Base-by-base conservation (phyloP, 2,113 vertebrate genomes). In the Sander lucioperca region DNA sequence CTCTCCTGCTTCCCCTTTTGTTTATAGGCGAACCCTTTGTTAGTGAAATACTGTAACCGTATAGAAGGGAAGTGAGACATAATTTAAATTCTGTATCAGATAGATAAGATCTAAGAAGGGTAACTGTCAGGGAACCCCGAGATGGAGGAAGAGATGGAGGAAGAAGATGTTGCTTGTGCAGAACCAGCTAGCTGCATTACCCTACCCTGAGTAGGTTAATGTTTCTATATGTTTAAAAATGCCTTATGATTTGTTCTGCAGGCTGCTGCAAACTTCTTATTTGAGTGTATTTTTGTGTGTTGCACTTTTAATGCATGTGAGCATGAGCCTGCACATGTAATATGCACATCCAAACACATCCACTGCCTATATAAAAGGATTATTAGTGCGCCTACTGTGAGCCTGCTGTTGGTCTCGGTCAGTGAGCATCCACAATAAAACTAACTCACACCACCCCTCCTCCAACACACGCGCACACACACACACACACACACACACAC, bases 391-490 rank as follows among this genome's bases (percentile, higher is more conserved):
- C 77, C 80, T 58, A 82, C 76, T 83, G 75, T 78, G 79, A 87
- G 83, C 43, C 65, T 79, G 48, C 72, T 80, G 85, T 54, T 81
- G 84, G 82, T 84, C 83, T 83, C 85, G 80, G 90, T 92, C 91
- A 93, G 63, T 86, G 87, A 91, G 79, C 92, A 92, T 86, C 85
- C 82, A 89, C 81, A 91, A 86, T 89, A 70, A 79, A 69, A 58
- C 73, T 4, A 43, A 47, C 39, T 65, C 74, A 43, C 27, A 47
- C 65, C 25, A 36, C 51, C 23, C 51, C 48, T 21, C 48, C 57
- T n/a, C 48, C 33, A 15, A 33, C 59, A 14, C 68, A 63, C 21
- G 51, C 74, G 16, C 33, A 33, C 23, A 58, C 70, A 63, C 43
- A 79, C 43, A 57, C 62, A 77, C 45, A 58, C 23, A 14, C 39